These are phyloP conservation scores for Tetragonula clypearis DNA, from an alignment of 1,140 invertebrate genomes.

Conservation along the genomic window DNA sequence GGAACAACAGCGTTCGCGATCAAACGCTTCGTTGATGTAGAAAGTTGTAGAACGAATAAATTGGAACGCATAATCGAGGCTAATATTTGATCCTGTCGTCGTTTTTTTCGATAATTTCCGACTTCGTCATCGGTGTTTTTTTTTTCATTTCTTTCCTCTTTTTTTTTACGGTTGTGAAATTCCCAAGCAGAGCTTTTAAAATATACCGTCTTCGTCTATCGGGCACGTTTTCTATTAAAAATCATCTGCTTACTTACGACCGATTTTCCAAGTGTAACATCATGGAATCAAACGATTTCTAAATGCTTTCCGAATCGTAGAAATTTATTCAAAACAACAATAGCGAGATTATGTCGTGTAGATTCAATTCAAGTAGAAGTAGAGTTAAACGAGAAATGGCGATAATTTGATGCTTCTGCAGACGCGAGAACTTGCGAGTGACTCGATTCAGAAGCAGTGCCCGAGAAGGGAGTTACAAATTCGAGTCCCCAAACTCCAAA, in stretches of 20 bases:
- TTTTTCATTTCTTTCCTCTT: too few relatives aligned
- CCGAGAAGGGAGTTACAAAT: background rate
- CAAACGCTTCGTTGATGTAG: background rate
- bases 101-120: background rate
- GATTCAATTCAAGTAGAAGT: background rate
- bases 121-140: background rate
- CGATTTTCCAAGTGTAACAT: too few relatives aligned
- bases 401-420: background rate
- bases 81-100: background rate
- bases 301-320: background rate
- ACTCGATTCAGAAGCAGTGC: background rate
- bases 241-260: too few relatives aligned
- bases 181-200: too few relatives aligned
- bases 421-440: background rate
- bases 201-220: too few relatives aligned
- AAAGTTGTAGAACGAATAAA: background rate
- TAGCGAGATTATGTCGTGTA: background rate
- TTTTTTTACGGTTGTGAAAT: too few relatives aligned
- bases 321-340: background rate
- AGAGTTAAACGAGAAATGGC: background rate
- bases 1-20: background rate
- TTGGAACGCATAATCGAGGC: background rate
- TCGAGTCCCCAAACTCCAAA: background rate
- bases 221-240: too few relatives aligned
- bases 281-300: background rate